Percentiles rank a stretch among this genome's conserved stretches.
Evolutionary conservation across 2,113 vertebrate species (phyloP).

Genomic region (Lynx canadensis): DNA sequence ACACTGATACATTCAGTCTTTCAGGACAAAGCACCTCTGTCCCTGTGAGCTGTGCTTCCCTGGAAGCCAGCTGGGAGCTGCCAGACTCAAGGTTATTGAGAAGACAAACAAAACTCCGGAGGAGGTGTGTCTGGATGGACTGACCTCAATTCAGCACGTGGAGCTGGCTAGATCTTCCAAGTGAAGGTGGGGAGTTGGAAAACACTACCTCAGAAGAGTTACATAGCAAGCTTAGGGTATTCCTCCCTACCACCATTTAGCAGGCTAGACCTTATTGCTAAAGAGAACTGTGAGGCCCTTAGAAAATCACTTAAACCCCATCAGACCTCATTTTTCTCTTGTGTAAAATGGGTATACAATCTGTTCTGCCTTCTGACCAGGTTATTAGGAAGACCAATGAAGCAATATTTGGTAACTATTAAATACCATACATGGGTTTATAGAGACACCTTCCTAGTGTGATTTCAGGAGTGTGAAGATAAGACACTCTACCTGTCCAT

Average conservation of each 20-base stretch:
- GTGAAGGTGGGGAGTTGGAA: no score
- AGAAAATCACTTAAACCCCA: background rate
- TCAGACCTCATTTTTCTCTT: background rate
- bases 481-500: background rate
- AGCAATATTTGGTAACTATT: background rate
- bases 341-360: background rate
- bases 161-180: background rate
- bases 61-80: background rate
- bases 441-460: background rate
- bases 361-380: background rate
- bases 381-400: background rate
- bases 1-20: conserved; percentile 74
- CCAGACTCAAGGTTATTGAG: conserved; percentile 54
- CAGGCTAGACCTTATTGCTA: background rate
- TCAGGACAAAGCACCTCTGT: conserved; percentile 79
- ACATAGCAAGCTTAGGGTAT: background rate
- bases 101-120: conserved; percentile 67
- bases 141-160: background rate
- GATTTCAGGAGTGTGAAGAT: background rate
- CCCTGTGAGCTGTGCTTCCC: conserved; percentile 32
- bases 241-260: fast-evolving
- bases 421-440: background rate
- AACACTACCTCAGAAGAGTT: background rate
- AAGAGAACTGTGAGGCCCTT: background rate
- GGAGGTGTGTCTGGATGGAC: background rate